Base-by-base conservation (phyloP, 2,113 vertebrate species). In the Dromaius novaehollandiae region DNA sequence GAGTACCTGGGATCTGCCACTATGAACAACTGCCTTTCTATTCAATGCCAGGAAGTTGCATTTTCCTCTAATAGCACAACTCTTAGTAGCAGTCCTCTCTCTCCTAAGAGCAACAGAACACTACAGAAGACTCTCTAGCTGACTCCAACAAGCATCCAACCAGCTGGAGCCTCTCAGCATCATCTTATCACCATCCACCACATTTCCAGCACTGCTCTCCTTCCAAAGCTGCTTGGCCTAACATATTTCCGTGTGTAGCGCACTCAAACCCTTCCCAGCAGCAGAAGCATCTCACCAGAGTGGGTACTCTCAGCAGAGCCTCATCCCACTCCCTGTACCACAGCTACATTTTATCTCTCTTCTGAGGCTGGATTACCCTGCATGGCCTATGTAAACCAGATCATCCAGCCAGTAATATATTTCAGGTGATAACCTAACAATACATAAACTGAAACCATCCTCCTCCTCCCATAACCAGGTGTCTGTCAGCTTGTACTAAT, bases 401-500 rank as follows among this genome's bases (percentile, higher is more conserved):
- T 55, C 38, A 13, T 46, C 71, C 24, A 46, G 17, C 50, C 88
- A 42, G 42, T 50, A 79, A 82, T 9, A 36, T 11, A n/a, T 42
- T 22, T 58, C 65, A 70, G 73, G 80, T 90, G 76, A 74, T 76
- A 93, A 80, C 36, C 60, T 40, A 71, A 50, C 30, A 58, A n/a
- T 8, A 50, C 3, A 75, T 25, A 75, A 93, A 86, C 40, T 0
- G 0, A 86, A 86, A 68, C 65, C 77, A 32, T 81, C 2, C 0
- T 73, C 64, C 93, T 95, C 46, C 65, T 81, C 65, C 46, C 6
- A 1, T 66, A 86, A 63, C 44, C 4, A 14, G 46, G 20, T 89
- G 58, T 93, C 94, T 92, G 77, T 93, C 93, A 93, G 11, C 77
- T 66, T 93, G 21, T 42, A 44, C 81, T 86, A 71, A 95, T 90